Percentiles rank a stretch among this genome's conserved stretches.
These are phyloP conservation scores for Myotis yumanensis DNA, from an alignment of 2,113 vertebrate species.

Conservation along the genomic window DNA sequence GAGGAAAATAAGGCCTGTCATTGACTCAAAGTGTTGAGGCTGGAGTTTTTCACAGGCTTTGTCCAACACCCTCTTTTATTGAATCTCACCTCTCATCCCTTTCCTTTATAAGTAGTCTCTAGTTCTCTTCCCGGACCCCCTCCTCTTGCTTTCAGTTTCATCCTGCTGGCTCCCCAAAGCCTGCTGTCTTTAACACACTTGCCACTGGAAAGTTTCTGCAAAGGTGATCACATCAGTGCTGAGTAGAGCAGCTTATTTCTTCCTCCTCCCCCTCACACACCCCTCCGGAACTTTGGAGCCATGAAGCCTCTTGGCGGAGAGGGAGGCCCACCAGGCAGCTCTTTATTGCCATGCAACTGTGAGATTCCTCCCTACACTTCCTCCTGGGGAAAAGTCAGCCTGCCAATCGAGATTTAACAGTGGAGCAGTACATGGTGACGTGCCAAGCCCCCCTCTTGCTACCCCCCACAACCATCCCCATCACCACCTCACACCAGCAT, in stretches of 20 bases:
- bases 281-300: slow-evolving; percentile 27
- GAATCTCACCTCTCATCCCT: not conserved
- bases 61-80: not conserved
- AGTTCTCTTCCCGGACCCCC: not conserved
- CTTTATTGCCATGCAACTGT: slow-evolving; percentile 52
- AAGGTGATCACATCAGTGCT: not conserved
- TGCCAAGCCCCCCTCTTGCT: not conserved
- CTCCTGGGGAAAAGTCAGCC: slow-evolving; percentile 48
- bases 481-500: not conserved
- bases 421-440: not conserved
- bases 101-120: not conserved
- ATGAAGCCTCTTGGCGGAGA: slow-evolving; percentile 38
- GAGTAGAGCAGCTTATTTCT: not conserved
- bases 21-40: not conserved
- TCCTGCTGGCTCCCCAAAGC: not conserved
- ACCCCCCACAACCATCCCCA: not conserved
- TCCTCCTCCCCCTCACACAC: not conserved
- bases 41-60: slow-evolving; percentile 17
- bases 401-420: slow-evolving; percentile 61
- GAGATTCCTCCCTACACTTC: slow-evolving; percentile 53
- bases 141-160: not conserved
- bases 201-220: slow-evolving; percentile 50
- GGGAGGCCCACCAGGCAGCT: slow-evolving; percentile 48
- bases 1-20: slow-evolving; percentile 7
- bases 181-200: not conserved